phyloP scores from a whole-genome alignment of 2,113 vertebrate species.

The Phrynosoma platyrhinos region DNA sequence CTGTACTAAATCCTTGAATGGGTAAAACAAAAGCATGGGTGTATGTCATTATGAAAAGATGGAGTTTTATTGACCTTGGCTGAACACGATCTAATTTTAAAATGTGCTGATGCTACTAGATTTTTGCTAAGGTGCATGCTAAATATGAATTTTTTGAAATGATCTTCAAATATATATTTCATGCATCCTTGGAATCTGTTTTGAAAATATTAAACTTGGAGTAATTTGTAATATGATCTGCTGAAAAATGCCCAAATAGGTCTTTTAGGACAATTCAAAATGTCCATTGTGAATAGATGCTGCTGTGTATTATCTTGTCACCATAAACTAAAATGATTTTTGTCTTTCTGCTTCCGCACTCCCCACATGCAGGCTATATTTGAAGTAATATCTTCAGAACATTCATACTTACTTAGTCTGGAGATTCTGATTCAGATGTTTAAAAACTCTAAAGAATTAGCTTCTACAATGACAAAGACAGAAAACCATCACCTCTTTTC shows the following conservation, averaged over 20 bases:
- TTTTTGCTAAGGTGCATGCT: not conserved
- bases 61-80: not conserved
- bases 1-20: not conserved
- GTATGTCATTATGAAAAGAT: not conserved
- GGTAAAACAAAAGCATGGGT: not conserved
- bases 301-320: not conserved
- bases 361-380: conserved; percentile 87
- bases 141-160: not conserved
- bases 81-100: too few species aligned
- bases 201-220: not conserved
- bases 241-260: not conserved
- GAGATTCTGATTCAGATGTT: conserved; percentile 96
- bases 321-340: not conserved
- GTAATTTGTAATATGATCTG: not conserved
- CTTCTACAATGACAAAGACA: conserved; percentile 93
- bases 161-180: not conserved
- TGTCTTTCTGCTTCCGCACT: not conserved
- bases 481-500: conserved; percentile 98
- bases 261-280: not conserved
- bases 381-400: conserved; percentile 97
- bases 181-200: not conserved
- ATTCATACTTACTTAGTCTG: conserved; percentile 95
- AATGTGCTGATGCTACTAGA: not conserved
- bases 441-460: conserved; percentile 90
- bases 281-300: not conserved